Base-by-base conservation (phyloP, 2,797 vertebrate species). In the Decapterus maruadsi region DNA sequence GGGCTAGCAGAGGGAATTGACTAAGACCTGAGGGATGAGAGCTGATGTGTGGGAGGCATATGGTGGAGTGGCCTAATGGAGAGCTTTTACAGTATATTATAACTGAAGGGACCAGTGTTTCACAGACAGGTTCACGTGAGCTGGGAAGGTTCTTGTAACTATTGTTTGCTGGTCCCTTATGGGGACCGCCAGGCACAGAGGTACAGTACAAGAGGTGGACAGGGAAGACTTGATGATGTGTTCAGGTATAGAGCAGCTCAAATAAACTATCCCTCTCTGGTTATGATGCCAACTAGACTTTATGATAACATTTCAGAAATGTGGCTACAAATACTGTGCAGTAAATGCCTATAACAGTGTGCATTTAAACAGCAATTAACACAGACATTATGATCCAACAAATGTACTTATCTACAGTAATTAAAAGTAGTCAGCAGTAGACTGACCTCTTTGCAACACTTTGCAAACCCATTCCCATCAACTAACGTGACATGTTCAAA, bases 1-100 rank as follows among this genome's bases (percentile, higher is more conserved):
- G 68, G 67, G 77, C 53, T 46, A 69, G 67, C 22, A 2, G 3
- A 78, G 77, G 81, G 89, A 86, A 78, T 48, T 75, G 85, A 79
- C 80, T 77, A 68, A 73, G 80, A 77, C 75, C 78, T 62, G 69
- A 76, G 81, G 80, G 66, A 76, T 82, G 58, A 68, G 76, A 57
- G 75, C 62, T 69, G 59, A 80, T 84, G 80, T 81, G 83, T 86
- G 86, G 85, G 84, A 78, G 84, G 81, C 75, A 75, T 61, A 77
- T 81, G 80, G 75, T 14, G 19, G 69, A 86, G 72, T 68, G 76
- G 64, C 46, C 84, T 88, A 81, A 88, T 88, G 86, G 84, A 84
- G 77, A 81, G 84, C 76, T 80, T 81, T 85, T 78, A 85, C 60
- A 59, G 48, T 60, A 74, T 64, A 79, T 76, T 65, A 75, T 54